Conservation (phyloP, 2,797 vertebrate species). For the Hippopotamyrus pictus region DNA sequence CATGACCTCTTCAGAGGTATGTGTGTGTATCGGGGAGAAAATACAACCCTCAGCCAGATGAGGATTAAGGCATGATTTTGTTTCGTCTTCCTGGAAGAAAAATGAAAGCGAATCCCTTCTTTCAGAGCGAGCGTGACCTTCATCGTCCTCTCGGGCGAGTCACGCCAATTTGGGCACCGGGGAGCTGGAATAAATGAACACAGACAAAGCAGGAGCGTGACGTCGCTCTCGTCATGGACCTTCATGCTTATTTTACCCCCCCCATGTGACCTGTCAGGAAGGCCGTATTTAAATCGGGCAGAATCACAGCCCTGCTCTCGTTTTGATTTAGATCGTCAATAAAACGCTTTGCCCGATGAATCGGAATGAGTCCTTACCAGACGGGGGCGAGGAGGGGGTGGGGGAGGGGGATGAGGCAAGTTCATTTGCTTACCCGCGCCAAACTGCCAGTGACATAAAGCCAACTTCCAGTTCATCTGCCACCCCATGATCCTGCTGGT, state of each 20-base stretch:
- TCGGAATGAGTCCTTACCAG: not conserved
- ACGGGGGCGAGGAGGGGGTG: not conserved
- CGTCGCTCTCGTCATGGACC: not conserved
- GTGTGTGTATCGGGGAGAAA: not conserved
- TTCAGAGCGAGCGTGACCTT: not conserved
- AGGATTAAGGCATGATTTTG: not conserved
- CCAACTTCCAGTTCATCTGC: not conserved
- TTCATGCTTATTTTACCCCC: constrained; percentile 35
- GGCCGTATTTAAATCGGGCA: constrained; percentile 28
- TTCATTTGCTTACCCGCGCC: not conserved
- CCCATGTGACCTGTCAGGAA: constrained; percentile 1
- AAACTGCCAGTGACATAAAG: not conserved
- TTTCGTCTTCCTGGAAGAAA: not conserved
- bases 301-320: not conserved
- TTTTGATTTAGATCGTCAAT: not conserved
- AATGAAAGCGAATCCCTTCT: not conserved
- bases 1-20: not conserved
- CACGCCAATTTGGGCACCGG: not conserved
- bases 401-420: not conserved
- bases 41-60: too few relatives aligned
- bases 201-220: not conserved
- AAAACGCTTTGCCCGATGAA: not conserved
- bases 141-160: not conserved
- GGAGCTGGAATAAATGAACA: not conserved
- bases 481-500: not conserved